A percentile compares a stretch with the other conserved stretches of the same genome.
Conservation (phyloP, 1,140 invertebrate species). For the Drosophila sturtevanti region DNA sequence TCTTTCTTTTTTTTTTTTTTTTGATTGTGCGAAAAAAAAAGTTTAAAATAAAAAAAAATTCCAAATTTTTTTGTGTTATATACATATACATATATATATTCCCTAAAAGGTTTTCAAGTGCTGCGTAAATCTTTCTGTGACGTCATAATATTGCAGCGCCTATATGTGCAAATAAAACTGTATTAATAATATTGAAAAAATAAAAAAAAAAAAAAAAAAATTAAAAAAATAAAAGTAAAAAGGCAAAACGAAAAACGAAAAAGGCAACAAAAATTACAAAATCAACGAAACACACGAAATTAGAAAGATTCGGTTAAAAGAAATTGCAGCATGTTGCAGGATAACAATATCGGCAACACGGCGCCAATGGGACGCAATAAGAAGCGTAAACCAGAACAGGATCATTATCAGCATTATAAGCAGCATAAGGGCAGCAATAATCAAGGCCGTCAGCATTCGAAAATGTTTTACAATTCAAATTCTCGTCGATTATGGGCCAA, state of each 20-base stretch:
- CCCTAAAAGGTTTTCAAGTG: slow-evolving; percentile 25
- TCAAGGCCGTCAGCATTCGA: slow-evolving; percentile 26
- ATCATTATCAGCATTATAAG: slow-evolving; percentile 45
- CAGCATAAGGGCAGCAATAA: slow-evolving; percentile 28
- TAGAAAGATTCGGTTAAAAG: too few relatives aligned
- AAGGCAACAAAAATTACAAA: too few relatives aligned
- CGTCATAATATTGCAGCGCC: slow-evolving; percentile 12
- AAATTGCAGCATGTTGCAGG: neutral
- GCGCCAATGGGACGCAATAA: slow-evolving; percentile 16
- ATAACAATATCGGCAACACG: slow-evolving; percentile 15
- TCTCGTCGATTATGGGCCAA: slow-evolving; percentile 39
- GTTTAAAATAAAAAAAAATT: neutral
- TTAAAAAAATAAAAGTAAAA: neutral
- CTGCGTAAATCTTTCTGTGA: slow-evolving; percentile 44
- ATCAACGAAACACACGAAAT: too few relatives aligned
- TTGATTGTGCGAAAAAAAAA: neutral
- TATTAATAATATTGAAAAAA: neutral
- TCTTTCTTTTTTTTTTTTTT: neutral
- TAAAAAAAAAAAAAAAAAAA: neutral
- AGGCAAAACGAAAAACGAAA: neutral
- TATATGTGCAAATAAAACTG: slow-evolving; percentile 9
- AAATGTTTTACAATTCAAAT: slow-evolving; percentile 67
- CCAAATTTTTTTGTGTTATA: slow-evolving; percentile 16
- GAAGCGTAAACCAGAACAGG: slow-evolving; percentile 60
- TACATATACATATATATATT: neutral